Base-by-base conservation (phyloP, 2,888 invertebrate species). In the Dolichopus griseipennis region DNA sequence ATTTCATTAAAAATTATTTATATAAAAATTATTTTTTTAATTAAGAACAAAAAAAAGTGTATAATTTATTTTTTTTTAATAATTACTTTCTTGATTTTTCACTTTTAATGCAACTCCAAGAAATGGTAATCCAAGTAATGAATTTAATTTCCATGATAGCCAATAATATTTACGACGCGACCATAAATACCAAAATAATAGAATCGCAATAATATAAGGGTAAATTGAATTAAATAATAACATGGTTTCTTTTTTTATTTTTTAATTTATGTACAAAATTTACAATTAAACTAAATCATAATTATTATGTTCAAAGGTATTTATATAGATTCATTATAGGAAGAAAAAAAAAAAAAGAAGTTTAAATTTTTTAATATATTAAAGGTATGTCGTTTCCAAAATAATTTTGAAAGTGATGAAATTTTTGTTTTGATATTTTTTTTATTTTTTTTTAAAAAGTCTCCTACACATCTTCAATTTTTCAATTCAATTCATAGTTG, bases 61-160 rank as follows among this genome's bases (percentile, higher is more conserved):
- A 18, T 41, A 12, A 41, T 5, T n/a, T 52, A 52, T 18, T 52
- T 18, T 12, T 52, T 52, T n/a, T n/a, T n/a, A n/a, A 52, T 52
- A 52, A 52, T 76, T 68, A 79, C 79, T 75, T 70, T 78, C 77
- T 15, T 80, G 78, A 72, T 77, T 75, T 78, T 75, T 77, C 78
- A 79, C 77, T 66, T 77, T 73, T 64, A 77, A 68, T 0, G 77
- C 80, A 71, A 78, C 70, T 34, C 79, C 80, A 12, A 79, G 72
- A n/a, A 79, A 72, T 0, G 79, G 79, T 70, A 77, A 72, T 5
- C 80, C 80, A n/a, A 76, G 41, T 2, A 80, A 79, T 2, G 80
- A 79, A 15, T 74, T 73, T 22, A 79, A 62, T 52, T 78, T 75
- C 74, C 74, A 77, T 21, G 77, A 78, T 1, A 73, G 75, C 66